These are phyloP conservation scores for Pomatorhinus ruficollis DNA, from an alignment of 2,113 vertebrate genomes.

Conservation along the genomic window DNA sequence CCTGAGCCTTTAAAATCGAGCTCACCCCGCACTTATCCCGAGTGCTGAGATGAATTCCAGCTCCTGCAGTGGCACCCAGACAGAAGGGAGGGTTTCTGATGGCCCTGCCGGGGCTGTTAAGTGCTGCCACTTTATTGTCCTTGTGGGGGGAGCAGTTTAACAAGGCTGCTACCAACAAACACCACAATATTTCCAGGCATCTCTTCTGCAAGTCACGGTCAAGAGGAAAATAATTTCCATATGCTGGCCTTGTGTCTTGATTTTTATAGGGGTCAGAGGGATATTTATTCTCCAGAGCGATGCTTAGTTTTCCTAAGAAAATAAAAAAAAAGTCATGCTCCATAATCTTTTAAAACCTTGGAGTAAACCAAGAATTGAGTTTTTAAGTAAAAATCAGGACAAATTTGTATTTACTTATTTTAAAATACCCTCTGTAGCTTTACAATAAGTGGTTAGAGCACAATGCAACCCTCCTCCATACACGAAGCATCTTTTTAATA, in stretches of 20 bases:
- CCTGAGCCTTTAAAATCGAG: background rate
- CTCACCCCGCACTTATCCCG: accelerated
- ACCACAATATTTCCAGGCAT: background rate
- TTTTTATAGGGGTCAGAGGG: constrained; percentile 60
- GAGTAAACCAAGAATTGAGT: background rate
- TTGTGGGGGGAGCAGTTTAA: background rate
- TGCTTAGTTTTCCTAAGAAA: background rate
- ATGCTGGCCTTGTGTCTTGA: constrained; percentile 42
- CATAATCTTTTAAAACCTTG: background rate
- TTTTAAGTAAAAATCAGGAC: constrained; percentile 21
- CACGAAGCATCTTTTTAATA: constrained; percentile 60
- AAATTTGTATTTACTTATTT: constrained; percentile 46
- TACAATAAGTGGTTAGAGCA: background rate
- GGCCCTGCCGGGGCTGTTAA: background rate
- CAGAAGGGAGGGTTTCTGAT: background rate
- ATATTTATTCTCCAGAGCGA: constrained; percentile 14
- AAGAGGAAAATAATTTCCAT: constrained; percentile 69
- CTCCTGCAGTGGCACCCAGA: background rate
- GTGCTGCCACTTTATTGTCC: constrained; percentile 5
- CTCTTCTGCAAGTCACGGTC: constrained; percentile 55
- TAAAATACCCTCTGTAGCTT: background rate
- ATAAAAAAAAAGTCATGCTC: background rate
- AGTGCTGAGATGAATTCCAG: background rate
- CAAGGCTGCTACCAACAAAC: constrained; percentile 27
- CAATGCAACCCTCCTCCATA: constrained; percentile 49